Percentiles rank a stretch among this genome's conserved stretches.
Conservation (phyloP, 2,113 vertebrate genomes). For the Ochotona curzoniae region DNA sequence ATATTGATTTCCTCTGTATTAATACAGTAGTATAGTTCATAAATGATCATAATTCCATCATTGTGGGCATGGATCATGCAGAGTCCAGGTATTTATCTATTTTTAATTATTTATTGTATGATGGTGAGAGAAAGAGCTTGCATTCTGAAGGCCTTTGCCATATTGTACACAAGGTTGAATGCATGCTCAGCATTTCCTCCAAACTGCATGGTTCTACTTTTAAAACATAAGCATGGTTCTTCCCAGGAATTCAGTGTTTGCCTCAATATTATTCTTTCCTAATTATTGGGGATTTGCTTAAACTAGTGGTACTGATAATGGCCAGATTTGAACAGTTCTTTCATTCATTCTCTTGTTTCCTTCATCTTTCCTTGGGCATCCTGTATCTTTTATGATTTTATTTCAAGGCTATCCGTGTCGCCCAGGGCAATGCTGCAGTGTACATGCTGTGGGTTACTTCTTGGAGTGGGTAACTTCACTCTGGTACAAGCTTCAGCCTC, state of each 20-base stretch:
- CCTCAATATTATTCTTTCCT: constrained; percentile 76
- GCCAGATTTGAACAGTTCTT: constrained; percentile 79
- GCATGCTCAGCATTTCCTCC: constrained; percentile 83
- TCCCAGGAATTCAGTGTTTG: constrained; percentile 83
- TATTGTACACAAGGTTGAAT: constrained; percentile 85
- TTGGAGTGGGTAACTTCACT: constrained; percentile 76
- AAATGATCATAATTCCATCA: too few relatives aligned
- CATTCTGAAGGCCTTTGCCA: constrained; percentile 84
- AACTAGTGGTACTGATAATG: constrained; percentile 79
- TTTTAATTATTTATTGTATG: not conserved
- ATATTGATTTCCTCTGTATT: too few relatives aligned
- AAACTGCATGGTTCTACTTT: constrained; percentile 81
- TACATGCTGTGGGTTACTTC: constrained; percentile 80
- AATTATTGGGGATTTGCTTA: constrained; percentile 81
- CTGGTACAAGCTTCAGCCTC: constrained; percentile 56
- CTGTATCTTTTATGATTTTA: constrained; percentile 80
- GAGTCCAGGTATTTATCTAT: not conserved
- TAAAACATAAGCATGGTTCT: constrained; percentile 76
- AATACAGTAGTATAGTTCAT: too few relatives aligned
- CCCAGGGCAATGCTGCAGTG: constrained; percentile 78
- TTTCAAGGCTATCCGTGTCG: constrained; percentile 80
- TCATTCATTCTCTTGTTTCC: constrained; percentile 76
- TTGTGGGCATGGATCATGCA: too few relatives aligned
- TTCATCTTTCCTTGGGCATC: constrained; percentile 34
- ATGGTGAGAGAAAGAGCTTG: constrained; percentile 52